Percentiles rank a stretch among this genome's conserved stretches.
These are phyloP conservation scores for Chamaea fasciata DNA, from an alignment of 2,113 vertebrate genomes.

Conservation along the genomic window DNA sequence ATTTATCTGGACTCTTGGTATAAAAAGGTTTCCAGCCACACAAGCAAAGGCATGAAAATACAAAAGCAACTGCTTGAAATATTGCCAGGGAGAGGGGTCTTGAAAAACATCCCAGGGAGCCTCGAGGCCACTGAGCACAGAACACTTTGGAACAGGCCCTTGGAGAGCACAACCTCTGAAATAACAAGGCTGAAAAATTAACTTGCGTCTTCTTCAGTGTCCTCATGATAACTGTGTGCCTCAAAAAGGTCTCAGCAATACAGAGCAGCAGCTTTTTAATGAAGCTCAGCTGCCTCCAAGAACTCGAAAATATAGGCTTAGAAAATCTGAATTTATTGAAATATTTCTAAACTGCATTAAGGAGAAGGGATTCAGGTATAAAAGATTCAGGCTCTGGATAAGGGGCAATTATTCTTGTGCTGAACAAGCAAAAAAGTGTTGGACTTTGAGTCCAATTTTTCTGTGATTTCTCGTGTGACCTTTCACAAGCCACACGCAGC, in stretches of 20 bases:
- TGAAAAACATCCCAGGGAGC: not conserved
- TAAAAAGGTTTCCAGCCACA: not conserved
- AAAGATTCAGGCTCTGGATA: not conserved
- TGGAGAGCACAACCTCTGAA: not conserved
- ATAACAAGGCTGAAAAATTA: not conserved
- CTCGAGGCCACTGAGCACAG: not conserved
- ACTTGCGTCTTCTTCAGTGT: not conserved
- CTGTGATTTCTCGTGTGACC: not conserved
- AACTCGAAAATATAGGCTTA: not conserved
- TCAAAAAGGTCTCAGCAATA: not conserved
- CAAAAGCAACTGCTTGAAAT: not conserved
- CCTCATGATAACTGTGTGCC: not conserved
- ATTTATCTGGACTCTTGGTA: constrained; percentile 5
- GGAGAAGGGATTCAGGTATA: not conserved
- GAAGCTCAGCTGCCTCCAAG: not conserved
- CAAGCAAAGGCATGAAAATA: not conserved
- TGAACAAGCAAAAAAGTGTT: not conserved
- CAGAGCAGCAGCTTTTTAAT: not conserved
- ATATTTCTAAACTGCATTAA: not conserved
- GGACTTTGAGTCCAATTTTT: not conserved
- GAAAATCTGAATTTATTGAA: not conserved
- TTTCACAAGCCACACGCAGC: not conserved
- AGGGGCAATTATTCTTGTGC: not conserved
- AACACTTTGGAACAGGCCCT: not conserved
- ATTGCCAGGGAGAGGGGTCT: not conserved